phyloP scores from a whole-genome alignment of 2,888 invertebrate species.

The Sericinus montela region DNA sequence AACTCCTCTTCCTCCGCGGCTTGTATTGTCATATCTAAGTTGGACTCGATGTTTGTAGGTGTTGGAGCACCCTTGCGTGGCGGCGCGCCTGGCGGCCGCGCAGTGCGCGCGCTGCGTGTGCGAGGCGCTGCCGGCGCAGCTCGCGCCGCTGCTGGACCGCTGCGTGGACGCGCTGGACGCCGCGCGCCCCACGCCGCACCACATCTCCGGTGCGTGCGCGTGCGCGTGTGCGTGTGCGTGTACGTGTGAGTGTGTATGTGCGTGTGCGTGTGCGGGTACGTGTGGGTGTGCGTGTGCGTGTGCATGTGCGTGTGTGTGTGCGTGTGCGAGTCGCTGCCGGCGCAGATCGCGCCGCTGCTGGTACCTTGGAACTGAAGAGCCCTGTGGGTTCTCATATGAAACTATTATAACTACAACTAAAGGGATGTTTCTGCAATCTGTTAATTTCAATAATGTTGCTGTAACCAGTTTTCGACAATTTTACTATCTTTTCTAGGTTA shows the following conservation, averaged over 20 bases:
- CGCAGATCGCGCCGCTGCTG: slow-evolving; percentile 95
- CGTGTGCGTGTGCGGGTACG: too few species aligned
- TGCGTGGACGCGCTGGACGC: slow-evolving; percentile 94
- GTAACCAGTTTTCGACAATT: too few species aligned
- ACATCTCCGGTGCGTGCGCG: slow-evolving; percentile 81
- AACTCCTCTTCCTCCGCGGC: too few species aligned
- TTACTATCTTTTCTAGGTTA: slow-evolving; percentile 82
- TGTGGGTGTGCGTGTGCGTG: slow-evolving; percentile 83
- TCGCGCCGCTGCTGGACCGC: slow-evolving; percentile 94
- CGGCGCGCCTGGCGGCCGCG: slow-evolving; percentile 95
- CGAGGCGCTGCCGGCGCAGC: slow-evolving; percentile 95
- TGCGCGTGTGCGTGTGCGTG: too few species aligned
- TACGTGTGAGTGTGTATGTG: too few species aligned
- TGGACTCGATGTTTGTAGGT: slow-evolving; percentile 83
- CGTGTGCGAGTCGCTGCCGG: slow-evolving; percentile 95
- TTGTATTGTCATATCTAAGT: too few species aligned
- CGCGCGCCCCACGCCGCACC: slow-evolving; percentile 92
- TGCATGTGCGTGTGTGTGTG: slow-evolving; percentile 97
- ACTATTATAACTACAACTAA: too few species aligned
- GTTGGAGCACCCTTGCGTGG: slow-evolving; percentile 95
- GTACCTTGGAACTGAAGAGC: too few species aligned
- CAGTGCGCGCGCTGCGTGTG: slow-evolving; percentile 96
- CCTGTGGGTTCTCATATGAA: too few species aligned
- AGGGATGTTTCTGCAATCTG: too few species aligned
- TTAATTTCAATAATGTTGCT: too few species aligned